A percentile compares a stretch with the other conserved stretches of the same genome.
phyloP scores from a whole-genome alignment of 2,797 vertebrate genomes.

The Sebastes trivittatus region DNA sequence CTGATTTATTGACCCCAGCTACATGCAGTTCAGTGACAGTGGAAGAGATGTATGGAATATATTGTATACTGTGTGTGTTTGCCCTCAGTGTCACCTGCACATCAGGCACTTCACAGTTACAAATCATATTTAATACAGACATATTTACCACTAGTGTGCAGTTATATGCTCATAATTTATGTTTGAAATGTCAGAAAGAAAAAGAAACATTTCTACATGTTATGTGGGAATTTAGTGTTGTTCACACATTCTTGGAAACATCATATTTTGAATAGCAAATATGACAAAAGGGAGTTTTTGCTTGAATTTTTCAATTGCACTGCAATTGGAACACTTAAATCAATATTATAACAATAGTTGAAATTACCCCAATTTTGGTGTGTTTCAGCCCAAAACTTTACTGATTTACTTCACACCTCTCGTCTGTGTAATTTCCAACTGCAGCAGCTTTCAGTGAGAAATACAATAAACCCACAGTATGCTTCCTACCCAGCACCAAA shows the following conservation, averaged over 20 bases:
- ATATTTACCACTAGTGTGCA: neutral
- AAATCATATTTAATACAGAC: neutral
- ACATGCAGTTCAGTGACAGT: slow-evolving; percentile 2
- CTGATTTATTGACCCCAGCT: slow-evolving; percentile 10
- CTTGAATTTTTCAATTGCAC: neutral
- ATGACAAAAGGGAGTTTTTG: neutral
- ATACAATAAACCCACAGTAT: neutral
- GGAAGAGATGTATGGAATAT: neutral
- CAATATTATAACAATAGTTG: neutral
- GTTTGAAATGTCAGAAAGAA: neutral
- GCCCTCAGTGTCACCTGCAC: slow-evolving; percentile 1
- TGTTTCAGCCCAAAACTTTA: neutral
- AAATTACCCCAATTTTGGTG: neutral
- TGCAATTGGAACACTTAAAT: neutral
- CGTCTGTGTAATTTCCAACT: neutral
- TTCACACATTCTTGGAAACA: neutral
- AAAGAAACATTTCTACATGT: neutral
- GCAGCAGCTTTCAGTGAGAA: neutral
- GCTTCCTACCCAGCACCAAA: neutral
- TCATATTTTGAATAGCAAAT: neutral
- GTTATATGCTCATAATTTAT: neutral
- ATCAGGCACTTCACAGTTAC: neutral
- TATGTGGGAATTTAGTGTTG: neutral
- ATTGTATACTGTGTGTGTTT: neutral
- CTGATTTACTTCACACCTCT: neutral